phyloP scores from a whole-genome alignment of 2,888 invertebrate genomes.

The Bellardia pandia region DNA sequence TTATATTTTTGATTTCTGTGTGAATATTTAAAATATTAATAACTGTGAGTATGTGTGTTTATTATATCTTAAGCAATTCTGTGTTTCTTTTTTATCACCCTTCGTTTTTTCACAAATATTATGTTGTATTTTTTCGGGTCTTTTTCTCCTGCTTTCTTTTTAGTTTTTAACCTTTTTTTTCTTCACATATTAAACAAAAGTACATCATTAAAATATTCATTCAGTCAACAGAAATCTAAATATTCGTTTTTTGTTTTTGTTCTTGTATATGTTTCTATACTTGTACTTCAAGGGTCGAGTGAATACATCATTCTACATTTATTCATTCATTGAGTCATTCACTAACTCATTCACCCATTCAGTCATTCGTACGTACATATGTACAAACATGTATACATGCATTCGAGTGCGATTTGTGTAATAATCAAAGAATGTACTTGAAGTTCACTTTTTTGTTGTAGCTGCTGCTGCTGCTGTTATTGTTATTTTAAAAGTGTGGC shows the following conservation, averaged over 20 bases:
- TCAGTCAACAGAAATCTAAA: constrained; percentile 64
- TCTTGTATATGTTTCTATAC: constrained; percentile 18
- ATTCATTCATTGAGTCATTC: constrained; percentile 47
- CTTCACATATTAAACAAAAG: constrained; percentile 65
- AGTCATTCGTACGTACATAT: constrained; percentile 26
- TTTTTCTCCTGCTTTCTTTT: constrained; percentile 24
- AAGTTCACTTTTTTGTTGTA: constrained; percentile 63
- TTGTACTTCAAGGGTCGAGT: constrained; percentile 69
- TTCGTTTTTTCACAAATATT: neutral
- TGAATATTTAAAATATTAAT: constrained; percentile 45
- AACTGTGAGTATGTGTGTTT: constrained; percentile 17
- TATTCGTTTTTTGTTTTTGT: neutral
- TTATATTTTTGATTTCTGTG: neutral
- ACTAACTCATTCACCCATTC: constrained; percentile 27
- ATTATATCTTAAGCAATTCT: constrained; percentile 25
- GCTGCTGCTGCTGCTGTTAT: constrained; percentile 2
- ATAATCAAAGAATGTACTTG: constrained; percentile 72
- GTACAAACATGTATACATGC: constrained; percentile 11
- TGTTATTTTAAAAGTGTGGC: constrained; percentile 29
- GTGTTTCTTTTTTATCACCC: constrained; percentile 26
- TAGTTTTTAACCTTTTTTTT: constrained; percentile 8
- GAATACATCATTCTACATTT: constrained; percentile 60
- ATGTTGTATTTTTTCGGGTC: constrained; percentile 33
- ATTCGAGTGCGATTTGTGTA: constrained; percentile 60
- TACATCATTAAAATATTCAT: constrained; percentile 73